Base-by-base conservation (phyloP, 2,113 vertebrate genomes). In the Bubo bubo region DNA sequence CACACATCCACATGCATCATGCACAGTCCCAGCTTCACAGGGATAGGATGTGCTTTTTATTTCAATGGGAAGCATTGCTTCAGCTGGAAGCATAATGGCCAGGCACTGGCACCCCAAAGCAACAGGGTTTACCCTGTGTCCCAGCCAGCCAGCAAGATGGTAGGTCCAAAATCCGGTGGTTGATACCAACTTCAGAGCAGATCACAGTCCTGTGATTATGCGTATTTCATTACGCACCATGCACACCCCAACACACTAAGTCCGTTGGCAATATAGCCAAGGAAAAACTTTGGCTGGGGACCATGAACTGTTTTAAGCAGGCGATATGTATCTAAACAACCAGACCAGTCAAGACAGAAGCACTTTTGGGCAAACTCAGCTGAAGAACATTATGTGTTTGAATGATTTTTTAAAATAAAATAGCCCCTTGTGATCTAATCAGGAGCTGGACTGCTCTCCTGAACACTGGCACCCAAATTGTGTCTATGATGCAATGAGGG, bases 281-380 rank as follows among this genome's bases (percentile, higher is more conserved):
- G 5, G n/a, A 55, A 74, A 21, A 85, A 14, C 27, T 32, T 55
- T 70, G 16, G 4, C 1, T 85, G 37, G 37, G 30, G n/a, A 94
- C 20, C 14, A 26, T 2, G 2, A 18, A 8, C 14, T 22, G 24
- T 12, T 63, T 86, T 41, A 76, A 26, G 47, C 15, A 66, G 35
- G 53, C 0, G 0, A 34, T 41, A 66, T 0, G 2, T 32, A 7
- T 28, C 30, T 73, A 9, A 45, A 20, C 26, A 79, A 20, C 3
- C 17, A 73, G 52, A 30, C 4, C 47, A 41, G 32, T 14, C 17
- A 28, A 49, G 53, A 30, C 60, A 67, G 39, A 79, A 68, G 26
- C 24, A 70, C 24, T 15, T 50, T 26, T 39, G 50, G 34, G 27
- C n/a, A 91, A 66, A 76, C 16, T 11, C 30, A 52, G 15, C 7